Base-by-base conservation (phyloP, 1,140 invertebrate genomes). In the Eurytemora carolleeae region DNA sequence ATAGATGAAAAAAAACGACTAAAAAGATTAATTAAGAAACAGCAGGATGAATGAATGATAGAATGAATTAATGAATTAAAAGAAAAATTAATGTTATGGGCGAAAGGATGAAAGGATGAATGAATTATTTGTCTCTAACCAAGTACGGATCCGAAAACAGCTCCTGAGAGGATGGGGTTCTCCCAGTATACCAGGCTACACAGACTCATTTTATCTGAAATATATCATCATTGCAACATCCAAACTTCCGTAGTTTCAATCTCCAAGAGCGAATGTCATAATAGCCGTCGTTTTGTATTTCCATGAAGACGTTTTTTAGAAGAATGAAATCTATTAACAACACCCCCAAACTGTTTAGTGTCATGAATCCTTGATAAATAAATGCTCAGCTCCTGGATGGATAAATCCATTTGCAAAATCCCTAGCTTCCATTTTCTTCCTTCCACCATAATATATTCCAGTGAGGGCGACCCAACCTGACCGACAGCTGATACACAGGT, bases 61-160 rank as follows among this genome's bases (percentile, higher is more conserved):
- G n/a, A n/a, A n/a, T n/a, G n/a, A n/a, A n/a, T n/a, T n/a, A n/a
- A n/a, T n/a, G n/a, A n/a, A n/a, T n/a, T n/a, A n/a, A n/a, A n/a
- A n/a, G n/a, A n/a, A n/a, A n/a, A n/a, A n/a, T n/a, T n/a, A n/a
- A n/a, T n/a, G n/a, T n/a, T n/a, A n/a, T n/a, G n/a, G n/a, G n/a
- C n/a, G n/a, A n/a, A n/a, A n/a, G n/a, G n/a, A n/a, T n/a, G n/a
- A n/a, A n/a, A n/a, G n/a, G n/a, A n/a, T n/a, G n/a, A n/a, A n/a
- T n/a, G n/a, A n/a, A n/a, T n/a, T n/a, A n/a, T n/a, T n/a, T n/a
- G n/a, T n/a, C n/a, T n/a, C 31, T 44, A 12, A 44, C 31, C 60
- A n/a, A 62, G 55, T 1, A 62, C 60, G 1, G 60, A 25, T 19
- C 60, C 60, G 57, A 62, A 62, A n/a, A 56, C 53, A 20, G 57